Percentiles rank a stretch among this genome's conserved stretches.
Conservation (phyloP, 2,888 invertebrate genomes). For the Opisthograptis luteolata region DNA sequence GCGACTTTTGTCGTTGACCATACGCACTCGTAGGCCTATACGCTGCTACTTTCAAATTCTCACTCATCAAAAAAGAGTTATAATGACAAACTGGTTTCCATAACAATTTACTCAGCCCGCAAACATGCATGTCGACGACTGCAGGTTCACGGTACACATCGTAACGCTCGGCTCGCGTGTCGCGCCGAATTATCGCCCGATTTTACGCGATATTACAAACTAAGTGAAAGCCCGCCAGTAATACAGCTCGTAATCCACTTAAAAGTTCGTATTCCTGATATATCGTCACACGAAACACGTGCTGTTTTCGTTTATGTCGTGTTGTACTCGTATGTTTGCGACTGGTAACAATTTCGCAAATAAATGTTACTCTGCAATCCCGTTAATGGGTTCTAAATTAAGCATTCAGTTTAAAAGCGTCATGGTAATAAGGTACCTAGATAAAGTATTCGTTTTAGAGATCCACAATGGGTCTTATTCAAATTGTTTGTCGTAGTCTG, state of each 20-base stretch:
- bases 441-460: not conserved
- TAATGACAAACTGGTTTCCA: slow-evolving; percentile 8
- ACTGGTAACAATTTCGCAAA: slow-evolving; percentile 19
- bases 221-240: slow-evolving; percentile 61
- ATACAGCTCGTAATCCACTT: slow-evolving; percentile 70
- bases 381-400: slow-evolving; percentile 6
- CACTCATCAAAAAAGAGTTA: not conserved
- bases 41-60: too few relatives aligned
- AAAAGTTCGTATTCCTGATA: slow-evolving; percentile 55
- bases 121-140: slow-evolving; percentile 45
- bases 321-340: slow-evolving; percentile 20
- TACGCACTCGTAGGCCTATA: not conserved
- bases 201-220: slow-evolving; percentile 60
- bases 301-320: slow-evolving; percentile 20
- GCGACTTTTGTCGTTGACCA: too few relatives aligned
- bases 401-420: not conserved
- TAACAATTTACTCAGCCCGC: slow-evolving; percentile 16
- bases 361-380: slow-evolving; percentile 9
- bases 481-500: slow-evolving; percentile 21
- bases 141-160: slow-evolving; percentile 35
- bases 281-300: slow-evolving; percentile 27
- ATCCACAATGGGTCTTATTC: slow-evolving; percentile 4
- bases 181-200: slow-evolving; percentile 59
- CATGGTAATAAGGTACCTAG: not conserved
- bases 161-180: slow-evolving; percentile 70